Evolutionary conservation across 2,888 invertebrate genomes (phyloP).

Genomic region (Hyppa rectilinea): DNA sequence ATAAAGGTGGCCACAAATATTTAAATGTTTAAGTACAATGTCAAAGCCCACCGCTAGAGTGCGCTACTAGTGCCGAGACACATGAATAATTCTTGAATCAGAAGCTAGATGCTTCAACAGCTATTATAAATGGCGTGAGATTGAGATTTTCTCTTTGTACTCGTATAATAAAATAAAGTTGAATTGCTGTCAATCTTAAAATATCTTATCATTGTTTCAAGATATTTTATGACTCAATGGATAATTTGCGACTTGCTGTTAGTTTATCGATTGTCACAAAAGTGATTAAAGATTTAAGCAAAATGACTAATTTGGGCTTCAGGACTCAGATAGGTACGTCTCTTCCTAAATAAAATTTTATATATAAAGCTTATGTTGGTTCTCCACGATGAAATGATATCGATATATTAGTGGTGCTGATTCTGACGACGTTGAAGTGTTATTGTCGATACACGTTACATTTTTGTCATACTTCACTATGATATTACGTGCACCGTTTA

Average conservation of each 20-base stretch:
- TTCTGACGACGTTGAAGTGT: slow-evolving; percentile 37
- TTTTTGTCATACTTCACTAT: slow-evolving; percentile 63
- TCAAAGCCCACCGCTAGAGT: slow-evolving; percentile 47
- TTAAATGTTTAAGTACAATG: slow-evolving; percentile 52
- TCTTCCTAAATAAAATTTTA: slow-evolving; percentile 45
- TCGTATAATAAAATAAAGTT: slow-evolving; percentile 13
- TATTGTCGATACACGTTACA: slow-evolving; percentile 55
- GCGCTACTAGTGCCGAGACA: slow-evolving; percentile 25
- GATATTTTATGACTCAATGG: slow-evolving; percentile 17
- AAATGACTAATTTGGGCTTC: slow-evolving; percentile 16
- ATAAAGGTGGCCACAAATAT: slow-evolving; percentile 54
- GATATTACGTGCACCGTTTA: slow-evolving; percentile 60
- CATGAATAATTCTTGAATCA: slow-evolving; percentile 7
- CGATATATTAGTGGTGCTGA: slow-evolving; percentile 61
- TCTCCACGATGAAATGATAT: slow-evolving; percentile 35
- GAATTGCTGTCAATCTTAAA: slow-evolving; percentile 20
- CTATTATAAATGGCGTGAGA: slow-evolving; percentile 45
- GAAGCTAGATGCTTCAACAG: slow-evolving; percentile 21
- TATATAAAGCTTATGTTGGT: slow-evolving; percentile 45
- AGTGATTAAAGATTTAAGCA: slow-evolving; percentile 4
- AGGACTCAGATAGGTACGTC: slow-evolving; percentile 12
- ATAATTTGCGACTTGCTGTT: slow-evolving; percentile 17
- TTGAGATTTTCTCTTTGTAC: slow-evolving; percentile 11
- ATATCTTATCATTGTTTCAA: slow-evolving; percentile 16
- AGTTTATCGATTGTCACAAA: slow-evolving; percentile 35